phyloP scores from a whole-genome alignment of 2,888 invertebrate genomes.

The Psococerastis gibbosa region DNA sequence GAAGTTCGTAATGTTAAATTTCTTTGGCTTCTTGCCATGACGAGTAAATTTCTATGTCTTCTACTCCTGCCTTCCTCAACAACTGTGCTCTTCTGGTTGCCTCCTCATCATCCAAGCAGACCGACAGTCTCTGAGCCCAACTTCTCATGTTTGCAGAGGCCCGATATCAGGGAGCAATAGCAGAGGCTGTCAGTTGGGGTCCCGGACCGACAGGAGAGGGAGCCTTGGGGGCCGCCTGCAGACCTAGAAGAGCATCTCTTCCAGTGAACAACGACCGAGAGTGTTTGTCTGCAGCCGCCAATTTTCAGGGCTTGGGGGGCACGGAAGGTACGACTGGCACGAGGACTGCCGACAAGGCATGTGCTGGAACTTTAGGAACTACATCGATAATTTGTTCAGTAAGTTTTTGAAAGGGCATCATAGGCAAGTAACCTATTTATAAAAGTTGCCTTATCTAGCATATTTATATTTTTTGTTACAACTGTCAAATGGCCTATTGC shows the following conservation, averaged over 20 bases:
- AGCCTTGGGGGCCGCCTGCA: slow-evolving; percentile 24
- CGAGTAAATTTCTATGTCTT: no score
- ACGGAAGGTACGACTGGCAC: slow-evolving; percentile 22
- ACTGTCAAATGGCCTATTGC: no score
- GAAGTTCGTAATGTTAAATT: no score
- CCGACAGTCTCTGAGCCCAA: no score
- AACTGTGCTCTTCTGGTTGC: no score
- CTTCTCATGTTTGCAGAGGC: slow-evolving; percentile 23
- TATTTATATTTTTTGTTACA: no score
- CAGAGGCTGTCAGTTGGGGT: slow-evolving; percentile 30
- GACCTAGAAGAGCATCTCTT: slow-evolving; percentile 32
- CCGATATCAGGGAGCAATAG: slow-evolving; percentile 31
- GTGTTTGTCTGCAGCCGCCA: slow-evolving; percentile 27
- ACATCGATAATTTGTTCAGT: slow-evolving; percentile 32
- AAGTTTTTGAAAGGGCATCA: slow-evolving; percentile 16
- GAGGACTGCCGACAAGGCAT: slow-evolving; percentile 33
- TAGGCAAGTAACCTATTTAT: neutral
- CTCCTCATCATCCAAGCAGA: no score
- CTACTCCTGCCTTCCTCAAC: no score
- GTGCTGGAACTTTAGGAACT: slow-evolving; percentile 32
- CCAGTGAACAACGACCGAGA: slow-evolving; percentile 29
- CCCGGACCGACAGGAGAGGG: slow-evolving; percentile 19
- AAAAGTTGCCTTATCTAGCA: no score
- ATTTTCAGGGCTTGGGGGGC: no score
- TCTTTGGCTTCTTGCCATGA: no score